Base-by-base conservation (phyloP, 2,797 vertebrate species). In the Amphiprion clarkii region DNA sequence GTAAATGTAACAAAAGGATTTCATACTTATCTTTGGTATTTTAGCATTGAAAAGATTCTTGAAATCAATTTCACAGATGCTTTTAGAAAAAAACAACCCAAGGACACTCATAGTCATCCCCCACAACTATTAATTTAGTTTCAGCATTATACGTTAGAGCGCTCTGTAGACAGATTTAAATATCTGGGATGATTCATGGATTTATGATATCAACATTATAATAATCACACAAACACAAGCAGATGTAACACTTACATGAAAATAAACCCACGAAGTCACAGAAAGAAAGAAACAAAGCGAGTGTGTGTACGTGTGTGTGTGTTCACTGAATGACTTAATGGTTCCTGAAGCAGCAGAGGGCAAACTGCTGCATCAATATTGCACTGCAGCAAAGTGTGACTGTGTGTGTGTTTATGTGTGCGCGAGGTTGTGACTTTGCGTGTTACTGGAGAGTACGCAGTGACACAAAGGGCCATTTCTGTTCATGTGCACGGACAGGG, bases 281-380 rank as follows among this genome's bases (percentile, higher is more conserved):
- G 42, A 14, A n/a, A 52, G 7, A 49, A 21, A 5, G 36, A 17
- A 46, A 29, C 27, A 14, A 39, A 23, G 29, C 11, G 10, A 11
- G 36, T 12, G 39, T 49, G 17, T 42, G 48, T 29, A 48, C 46
- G 0, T 71, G 29, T 59, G 42, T 56, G 72, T 76, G 54, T 65
- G 4, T 39, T 56, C 40, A 56, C 48, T 62, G 49, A 74, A 81
- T 58, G 56, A 60, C 70, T 57, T 70, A 67, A 52, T 70, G 66
- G 39, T 27, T 78, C 61, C 54, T 71, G 42, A 63, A 62, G 56
- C 67, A 66, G 84, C 70, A 83, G 52, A 79, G 67, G 76, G 56
- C 8, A 87, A 82, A 71, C 66, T 82, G 76, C 74, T 74, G 81
- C 87, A 83, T 87, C 78, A 67, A 60, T 81, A 78, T 75, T 72